phyloP scores from a whole-genome alignment of 2,888 invertebrate species.

The Amphimallon solstitiale region DNA sequence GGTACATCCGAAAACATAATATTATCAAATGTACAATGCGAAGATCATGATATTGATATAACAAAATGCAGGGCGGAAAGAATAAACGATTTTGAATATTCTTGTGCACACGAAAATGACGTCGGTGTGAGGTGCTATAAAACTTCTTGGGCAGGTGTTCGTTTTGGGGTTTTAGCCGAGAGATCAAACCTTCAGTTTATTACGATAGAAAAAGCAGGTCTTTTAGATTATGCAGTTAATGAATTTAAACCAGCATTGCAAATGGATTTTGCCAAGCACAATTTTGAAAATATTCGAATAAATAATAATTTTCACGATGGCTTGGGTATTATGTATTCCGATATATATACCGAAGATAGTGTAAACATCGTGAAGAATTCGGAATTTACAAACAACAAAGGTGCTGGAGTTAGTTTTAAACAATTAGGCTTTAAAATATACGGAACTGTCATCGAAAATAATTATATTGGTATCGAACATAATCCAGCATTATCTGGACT shows the following conservation, averaged over 20 bases:
- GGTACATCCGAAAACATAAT: conserved; percentile 81
- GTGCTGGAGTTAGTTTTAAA: conserved; percentile 90
- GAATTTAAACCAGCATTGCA: conserved; percentile 89
- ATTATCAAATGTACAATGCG: conserved; percentile 89
- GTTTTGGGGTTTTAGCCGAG: conserved; percentile 89
- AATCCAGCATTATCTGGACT: conserved; percentile 86
- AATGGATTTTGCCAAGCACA: conserved; percentile 85
- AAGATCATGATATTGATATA: conserved; percentile 89
- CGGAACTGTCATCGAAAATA: conserved; percentile 83
- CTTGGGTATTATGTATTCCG: conserved; percentile 92
- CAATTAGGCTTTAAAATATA: conserved; percentile 85
- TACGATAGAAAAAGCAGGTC: conserved; percentile 90
- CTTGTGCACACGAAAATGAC: conserved; percentile 87
- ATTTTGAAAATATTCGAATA: conserved; percentile 83
- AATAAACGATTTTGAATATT: conserved; percentile 83
- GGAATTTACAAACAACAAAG: conserved; percentile 84
- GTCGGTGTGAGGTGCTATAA: conserved; percentile 90
- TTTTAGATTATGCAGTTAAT: conserved; percentile 91
- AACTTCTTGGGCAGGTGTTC: conserved; percentile 93
- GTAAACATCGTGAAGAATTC: conserved; percentile 85
- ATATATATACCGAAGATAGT: conserved; percentile 87
- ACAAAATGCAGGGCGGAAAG: conserved; percentile 86
- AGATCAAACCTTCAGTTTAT: conserved; percentile 88
- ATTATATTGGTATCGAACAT: conserved; percentile 91
- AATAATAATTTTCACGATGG: conserved; percentile 92